phyloP scores from a whole-genome alignment of 2,888 invertebrate genomes.

The Endotricha flammealis region DNA sequence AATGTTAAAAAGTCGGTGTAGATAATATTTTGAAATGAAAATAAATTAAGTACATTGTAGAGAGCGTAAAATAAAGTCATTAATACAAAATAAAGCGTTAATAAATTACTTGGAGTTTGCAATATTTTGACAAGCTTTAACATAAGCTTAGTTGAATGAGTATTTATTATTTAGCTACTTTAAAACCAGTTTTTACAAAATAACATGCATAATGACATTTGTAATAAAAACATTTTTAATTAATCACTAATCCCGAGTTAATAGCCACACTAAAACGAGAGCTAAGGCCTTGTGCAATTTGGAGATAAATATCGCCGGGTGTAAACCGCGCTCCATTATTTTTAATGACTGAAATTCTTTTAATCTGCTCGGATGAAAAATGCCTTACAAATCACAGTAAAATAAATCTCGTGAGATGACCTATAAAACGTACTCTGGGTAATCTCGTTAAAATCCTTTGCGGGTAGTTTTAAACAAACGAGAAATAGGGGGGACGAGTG shows the following conservation, averaged over 20 bases:
- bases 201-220: too few species aligned
- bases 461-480: slow-evolving; percentile 61
- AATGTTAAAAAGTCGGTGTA: too few species aligned
- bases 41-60: too few species aligned
- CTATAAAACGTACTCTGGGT: slow-evolving; percentile 63
- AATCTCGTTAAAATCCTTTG: slow-evolving; percentile 70
- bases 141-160: slow-evolving; percentile 3
- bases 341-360: slow-evolving; percentile 63
- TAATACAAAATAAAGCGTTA: too few species aligned
- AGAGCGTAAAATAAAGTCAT: too few species aligned
- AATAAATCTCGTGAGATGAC: slow-evolving; percentile 67
- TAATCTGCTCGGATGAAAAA: slow-evolving; percentile 56
- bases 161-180: slow-evolving; percentile 7
- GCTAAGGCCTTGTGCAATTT: slow-evolving; percentile 33
- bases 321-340: slow-evolving; percentile 51
- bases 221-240: slow-evolving; percentile 8
- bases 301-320: slow-evolving; percentile 46
- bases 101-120: too few species aligned
- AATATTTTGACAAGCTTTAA: too few species aligned
- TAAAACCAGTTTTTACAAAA: slow-evolving; percentile 3
- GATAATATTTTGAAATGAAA: too few species aligned
- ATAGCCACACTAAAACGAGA: slow-evolving; percentile 29
- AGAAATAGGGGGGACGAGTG: slow-evolving; percentile 21
- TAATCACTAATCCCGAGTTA: slow-evolving; percentile 27
- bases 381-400: slow-evolving; percentile 58